Conservation (phyloP, 2,113 vertebrate species). For the Crotophaga sulcirostris region DNA sequence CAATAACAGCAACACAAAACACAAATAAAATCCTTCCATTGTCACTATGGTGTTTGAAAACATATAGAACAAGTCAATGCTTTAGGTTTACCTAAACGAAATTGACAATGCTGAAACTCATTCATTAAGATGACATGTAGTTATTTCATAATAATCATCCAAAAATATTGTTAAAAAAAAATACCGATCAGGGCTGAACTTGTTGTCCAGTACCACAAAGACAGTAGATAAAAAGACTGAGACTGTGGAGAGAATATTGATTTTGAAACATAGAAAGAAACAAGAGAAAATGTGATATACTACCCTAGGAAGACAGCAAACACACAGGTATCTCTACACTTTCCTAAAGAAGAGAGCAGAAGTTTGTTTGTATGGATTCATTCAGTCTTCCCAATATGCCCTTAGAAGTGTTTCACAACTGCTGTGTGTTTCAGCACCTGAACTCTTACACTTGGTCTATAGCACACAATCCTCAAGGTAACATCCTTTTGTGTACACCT, state of each 20-base stretch:
- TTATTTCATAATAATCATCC: background rate
- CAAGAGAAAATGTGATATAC: background rate
- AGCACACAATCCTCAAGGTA: background rate
- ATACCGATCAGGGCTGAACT: background rate
- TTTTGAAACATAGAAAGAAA: constrained; percentile 34
- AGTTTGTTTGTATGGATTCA: background rate
- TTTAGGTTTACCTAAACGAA: background rate
- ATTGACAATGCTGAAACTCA: background rate
- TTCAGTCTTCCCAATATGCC: background rate
- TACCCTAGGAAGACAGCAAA: background rate
- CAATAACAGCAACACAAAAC: background rate
- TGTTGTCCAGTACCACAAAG: background rate
- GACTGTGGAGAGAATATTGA: constrained; percentile 16
- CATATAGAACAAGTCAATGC: background rate
- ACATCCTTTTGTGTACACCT: background rate
- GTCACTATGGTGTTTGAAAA: background rate
- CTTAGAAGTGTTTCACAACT: background rate
- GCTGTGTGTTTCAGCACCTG: background rate
- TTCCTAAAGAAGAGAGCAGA: background rate
- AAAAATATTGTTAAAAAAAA: background rate
- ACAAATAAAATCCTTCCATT: background rate
- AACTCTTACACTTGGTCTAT: rapidly evolving
- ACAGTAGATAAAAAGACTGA: constrained; percentile 1
- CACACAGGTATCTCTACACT: background rate
- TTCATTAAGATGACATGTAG: background rate